Evolutionary conservation across 2,888 invertebrate species (phyloP).

Genomic region (Xylota segnis): DNA sequence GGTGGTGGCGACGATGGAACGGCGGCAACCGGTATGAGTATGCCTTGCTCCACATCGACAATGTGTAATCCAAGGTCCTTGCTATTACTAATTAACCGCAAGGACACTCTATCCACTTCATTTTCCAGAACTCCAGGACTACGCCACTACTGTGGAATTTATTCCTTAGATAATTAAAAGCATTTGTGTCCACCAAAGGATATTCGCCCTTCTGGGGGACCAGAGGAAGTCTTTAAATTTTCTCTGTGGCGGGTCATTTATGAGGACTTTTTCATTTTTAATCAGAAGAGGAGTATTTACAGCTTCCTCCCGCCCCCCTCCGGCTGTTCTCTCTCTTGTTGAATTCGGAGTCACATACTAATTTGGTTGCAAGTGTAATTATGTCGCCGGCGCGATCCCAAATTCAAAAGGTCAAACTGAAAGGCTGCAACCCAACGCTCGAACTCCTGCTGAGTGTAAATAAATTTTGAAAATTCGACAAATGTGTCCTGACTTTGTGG

Average conservation of each 20-base stretch:
- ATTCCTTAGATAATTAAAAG: constrained; percentile 61
- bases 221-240: constrained; percentile 32
- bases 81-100: constrained; percentile 68
- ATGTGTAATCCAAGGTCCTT: constrained; percentile 55
- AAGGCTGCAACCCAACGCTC: constrained; percentile 2
- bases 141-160: constrained; percentile 34
- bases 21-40: not conserved
- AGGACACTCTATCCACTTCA: constrained; percentile 68
- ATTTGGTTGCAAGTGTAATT: constrained; percentile 33
- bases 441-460: constrained; percentile 20
- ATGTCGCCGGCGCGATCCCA: constrained; percentile 10
- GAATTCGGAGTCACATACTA: constrained; percentile 15
- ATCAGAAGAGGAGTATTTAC: constrained; percentile 21
- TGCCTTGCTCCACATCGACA: constrained; percentile 20
- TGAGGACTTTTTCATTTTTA: constrained; percentile 37
- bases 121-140: constrained; percentile 24
- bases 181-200: constrained; percentile 47
- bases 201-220: not conserved
- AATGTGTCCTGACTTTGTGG: constrained; percentile 6
- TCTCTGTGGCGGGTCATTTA: constrained; percentile 36
- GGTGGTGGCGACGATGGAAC: not conserved
- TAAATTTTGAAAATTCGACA: constrained; percentile 48
- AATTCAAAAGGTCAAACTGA: constrained; percentile 8
- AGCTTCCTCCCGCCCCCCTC: not conserved
- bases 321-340: not conserved